Base-by-base conservation (phyloP, 2,888 invertebrate genomes). In the Glomeris marginata region DNA sequence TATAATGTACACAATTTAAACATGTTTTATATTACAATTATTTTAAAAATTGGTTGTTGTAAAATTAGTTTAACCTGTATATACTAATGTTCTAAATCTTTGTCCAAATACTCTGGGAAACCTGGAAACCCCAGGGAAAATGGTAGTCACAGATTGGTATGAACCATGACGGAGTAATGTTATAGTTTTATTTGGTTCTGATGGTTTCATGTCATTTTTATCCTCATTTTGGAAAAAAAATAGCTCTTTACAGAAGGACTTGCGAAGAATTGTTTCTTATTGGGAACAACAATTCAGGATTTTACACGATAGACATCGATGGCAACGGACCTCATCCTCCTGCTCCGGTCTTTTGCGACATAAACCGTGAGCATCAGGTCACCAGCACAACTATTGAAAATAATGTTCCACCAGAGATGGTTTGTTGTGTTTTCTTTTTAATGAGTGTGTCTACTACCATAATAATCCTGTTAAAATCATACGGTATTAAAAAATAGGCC, bases 271-370 rank as follows among this genome's bases (percentile, higher is more conserved):
- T 92, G 51, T 90, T 88, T 1, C 71, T 91, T 6, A 70, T 90
- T 15, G 91, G 92, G 0, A 85, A 84, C 61, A 86, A 84, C 0
- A 79, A 85, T 58, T 86, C 90, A 36, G 90, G 90, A 58, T 87
- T 90, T 0, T 92, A 90, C 64, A 76, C 83, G 42, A 88, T 92
- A 59, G 92, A 94, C 63, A 87, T 92, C 48, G 92, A 94, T 63
- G 90, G 92, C 0, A 88, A 88, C 63, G 92, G 92, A 0, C 78
- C 83, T 51, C 85, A 88, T 62, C 87, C 90, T 2, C 91, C 91
- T 0, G 86, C 88, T 0, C 81, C 86, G 61, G 91, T 92, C 0
- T 81, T 86, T 60, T 94, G 92, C 64, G 85, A 88, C 63, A 92
- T 92, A 64, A 87, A 86, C 63, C 82, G 82, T 40, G 85, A 85